These are phyloP conservation scores for Sciurus vulgaris DNA, from an alignment of 2,797 vertebrate species.

Conservation along the genomic window DNA sequence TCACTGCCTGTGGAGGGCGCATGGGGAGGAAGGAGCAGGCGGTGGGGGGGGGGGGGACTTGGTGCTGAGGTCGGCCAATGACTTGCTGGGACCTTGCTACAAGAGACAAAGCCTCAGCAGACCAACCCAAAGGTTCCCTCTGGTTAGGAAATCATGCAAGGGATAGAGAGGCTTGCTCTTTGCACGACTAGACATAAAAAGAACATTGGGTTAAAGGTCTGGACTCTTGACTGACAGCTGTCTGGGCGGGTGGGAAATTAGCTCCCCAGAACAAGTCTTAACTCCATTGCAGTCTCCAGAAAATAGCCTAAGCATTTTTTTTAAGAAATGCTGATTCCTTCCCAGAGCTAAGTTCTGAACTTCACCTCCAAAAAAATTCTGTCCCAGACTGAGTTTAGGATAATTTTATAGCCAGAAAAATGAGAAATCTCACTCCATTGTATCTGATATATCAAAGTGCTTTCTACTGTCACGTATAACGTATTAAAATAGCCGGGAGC, in stretches of 20 bases:
- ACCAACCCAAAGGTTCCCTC: background rate
- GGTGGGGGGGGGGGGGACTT: background rate
- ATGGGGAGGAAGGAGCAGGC: too few relatives aligned
- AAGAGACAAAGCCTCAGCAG: background rate
- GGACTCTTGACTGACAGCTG: background rate
- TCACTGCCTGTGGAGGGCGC: too few relatives aligned
- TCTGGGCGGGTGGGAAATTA: background rate
- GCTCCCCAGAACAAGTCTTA: constrained; percentile 13
- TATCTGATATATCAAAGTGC: too few relatives aligned
- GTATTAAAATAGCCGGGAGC: background rate
- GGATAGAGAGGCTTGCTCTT: background rate
- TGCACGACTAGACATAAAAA: background rate
- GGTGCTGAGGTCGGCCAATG: background rate
- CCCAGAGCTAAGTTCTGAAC: constrained; percentile 24
- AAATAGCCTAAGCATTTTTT: constrained; percentile 52
- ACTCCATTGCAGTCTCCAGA: constrained; percentile 8
- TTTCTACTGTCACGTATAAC: too few relatives aligned
- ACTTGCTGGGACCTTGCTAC: background rate
- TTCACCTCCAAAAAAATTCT: background rate
- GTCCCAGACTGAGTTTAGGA: background rate
- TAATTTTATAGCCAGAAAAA: background rate
- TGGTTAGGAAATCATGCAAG: background rate
- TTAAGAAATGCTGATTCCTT: constrained; percentile 52
- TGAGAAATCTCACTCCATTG: too few relatives aligned
- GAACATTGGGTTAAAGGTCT: background rate